phyloP scores from a whole-genome alignment of 2,113 vertebrate species.

The Pycnonotus jocosus region DNA sequence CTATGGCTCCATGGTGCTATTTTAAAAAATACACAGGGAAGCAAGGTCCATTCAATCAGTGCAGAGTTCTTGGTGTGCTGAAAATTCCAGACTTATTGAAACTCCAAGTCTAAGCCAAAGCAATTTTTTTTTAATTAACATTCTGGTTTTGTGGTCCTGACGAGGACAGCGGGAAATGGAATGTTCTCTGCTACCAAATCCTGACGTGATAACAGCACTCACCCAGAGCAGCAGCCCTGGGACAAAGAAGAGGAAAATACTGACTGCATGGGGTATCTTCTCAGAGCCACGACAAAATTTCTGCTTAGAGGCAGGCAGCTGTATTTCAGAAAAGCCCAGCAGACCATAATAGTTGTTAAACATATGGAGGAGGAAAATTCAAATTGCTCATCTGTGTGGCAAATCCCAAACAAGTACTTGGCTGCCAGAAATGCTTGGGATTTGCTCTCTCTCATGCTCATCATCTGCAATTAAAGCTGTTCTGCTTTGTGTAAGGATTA shows the following conservation, averaged over 20 bases:
- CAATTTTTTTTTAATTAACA: neutral
- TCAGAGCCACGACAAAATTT: neutral
- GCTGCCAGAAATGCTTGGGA: neutral
- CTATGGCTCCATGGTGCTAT: neutral
- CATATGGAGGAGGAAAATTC: neutral
- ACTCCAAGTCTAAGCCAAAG: neutral
- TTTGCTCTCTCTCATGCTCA: neutral
- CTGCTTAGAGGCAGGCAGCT: neutral
- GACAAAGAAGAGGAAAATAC: neutral
- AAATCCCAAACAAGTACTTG: neutral
- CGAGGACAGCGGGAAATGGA: neutral
- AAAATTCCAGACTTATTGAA: neutral
- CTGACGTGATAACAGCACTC: fast-evolving
- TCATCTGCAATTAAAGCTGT: neutral
- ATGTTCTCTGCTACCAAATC: neutral
- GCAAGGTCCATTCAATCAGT: neutral
- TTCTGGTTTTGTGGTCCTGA: neutral
- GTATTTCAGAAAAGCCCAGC: neutral
- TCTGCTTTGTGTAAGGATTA: slow-evolving; percentile 24
- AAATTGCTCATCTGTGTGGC: neutral
- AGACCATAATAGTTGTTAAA: neutral
- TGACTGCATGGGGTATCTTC: neutral
- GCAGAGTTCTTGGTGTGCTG: neutral
- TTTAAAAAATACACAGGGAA: neutral
- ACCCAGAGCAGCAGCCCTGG: neutral